Evolutionary conservation across 2,888 invertebrate species (phyloP).

Genomic region (Anthoptus insignis): DNA sequence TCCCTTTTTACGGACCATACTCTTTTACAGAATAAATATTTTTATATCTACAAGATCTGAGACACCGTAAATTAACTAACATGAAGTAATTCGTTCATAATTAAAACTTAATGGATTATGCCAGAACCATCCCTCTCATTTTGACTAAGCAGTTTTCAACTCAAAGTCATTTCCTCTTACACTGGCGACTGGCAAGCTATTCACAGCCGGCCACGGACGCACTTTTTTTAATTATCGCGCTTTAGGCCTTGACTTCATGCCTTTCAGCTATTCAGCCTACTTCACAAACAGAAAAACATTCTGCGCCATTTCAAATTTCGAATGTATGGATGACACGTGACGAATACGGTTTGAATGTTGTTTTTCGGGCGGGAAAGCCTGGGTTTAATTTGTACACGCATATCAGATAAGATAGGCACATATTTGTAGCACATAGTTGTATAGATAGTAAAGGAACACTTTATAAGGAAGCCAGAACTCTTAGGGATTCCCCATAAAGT

Average conservation of each 20-base stretch:
- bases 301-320: constrained; percentile 18
- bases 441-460: too few species aligned
- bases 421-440: too few species aligned
- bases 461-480: too few species aligned
- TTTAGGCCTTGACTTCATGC: constrained; percentile 24
- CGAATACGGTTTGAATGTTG: not conserved
- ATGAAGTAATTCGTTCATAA: not conserved
- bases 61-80: not conserved
- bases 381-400: too few species aligned
- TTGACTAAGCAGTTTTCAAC: constrained; percentile 6
- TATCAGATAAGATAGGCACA: too few species aligned
- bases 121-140: constrained; percentile 7
- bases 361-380: too few species aligned
- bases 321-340: not conserved
- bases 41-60: not conserved
- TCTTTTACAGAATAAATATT: too few species aligned
- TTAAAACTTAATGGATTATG: constrained; percentile 1
- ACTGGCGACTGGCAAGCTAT: constrained; percentile 22
- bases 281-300: constrained; percentile 17
- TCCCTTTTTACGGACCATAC: too few species aligned
- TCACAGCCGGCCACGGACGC: constrained; percentile 29
- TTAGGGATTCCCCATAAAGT: too few species aligned
- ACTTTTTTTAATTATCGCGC: constrained; percentile 38
- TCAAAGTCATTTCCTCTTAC: constrained; percentile 26
- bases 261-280: constrained; percentile 29